Conservation (phyloP, 30 jellyfish, hydroid and myxozoan species). For the Rhopilema esculentum region DNA sequence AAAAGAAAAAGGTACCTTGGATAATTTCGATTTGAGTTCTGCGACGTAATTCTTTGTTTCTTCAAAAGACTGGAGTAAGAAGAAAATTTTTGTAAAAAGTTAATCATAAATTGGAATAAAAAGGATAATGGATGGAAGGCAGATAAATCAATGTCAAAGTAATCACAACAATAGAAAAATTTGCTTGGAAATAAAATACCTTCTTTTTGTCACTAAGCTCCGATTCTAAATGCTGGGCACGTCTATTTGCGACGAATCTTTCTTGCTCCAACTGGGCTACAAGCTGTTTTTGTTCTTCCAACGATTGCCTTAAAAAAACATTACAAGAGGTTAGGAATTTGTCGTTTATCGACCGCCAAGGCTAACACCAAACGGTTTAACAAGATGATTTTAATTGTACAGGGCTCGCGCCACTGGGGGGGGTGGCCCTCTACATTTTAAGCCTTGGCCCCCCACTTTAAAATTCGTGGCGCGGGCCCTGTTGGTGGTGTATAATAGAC, state of each 20-base stretch:
- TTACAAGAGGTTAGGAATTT: no score
- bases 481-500: no score
- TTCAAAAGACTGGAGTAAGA: constrained; percentile 66
- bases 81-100: neutral
- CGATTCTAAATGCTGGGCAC: constrained; percentile 83
- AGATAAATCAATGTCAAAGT: neutral
- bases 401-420: no score
- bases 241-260: constrained; percentile 50
- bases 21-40: constrained; percentile 88
- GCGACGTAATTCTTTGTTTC: constrained; percentile 88
- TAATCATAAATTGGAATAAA: no score
- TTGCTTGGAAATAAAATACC: constrained; percentile 36
- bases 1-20: constrained; percentile 62
- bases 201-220: constrained; percentile 79
- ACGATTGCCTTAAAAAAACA: constrained; percentile 63
- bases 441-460: no score
- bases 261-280: constrained; percentile 92
- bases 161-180: neutral
- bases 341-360: no score
- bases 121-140: no score
- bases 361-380: no score
- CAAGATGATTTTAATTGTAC: no score
- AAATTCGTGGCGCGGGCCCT: no score
- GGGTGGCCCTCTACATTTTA: no score
- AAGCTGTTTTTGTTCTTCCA: constrained; percentile 80